Base-by-base conservation (phyloP, 2,797 vertebrate species). In the Onychomys leucogaster region DNA sequence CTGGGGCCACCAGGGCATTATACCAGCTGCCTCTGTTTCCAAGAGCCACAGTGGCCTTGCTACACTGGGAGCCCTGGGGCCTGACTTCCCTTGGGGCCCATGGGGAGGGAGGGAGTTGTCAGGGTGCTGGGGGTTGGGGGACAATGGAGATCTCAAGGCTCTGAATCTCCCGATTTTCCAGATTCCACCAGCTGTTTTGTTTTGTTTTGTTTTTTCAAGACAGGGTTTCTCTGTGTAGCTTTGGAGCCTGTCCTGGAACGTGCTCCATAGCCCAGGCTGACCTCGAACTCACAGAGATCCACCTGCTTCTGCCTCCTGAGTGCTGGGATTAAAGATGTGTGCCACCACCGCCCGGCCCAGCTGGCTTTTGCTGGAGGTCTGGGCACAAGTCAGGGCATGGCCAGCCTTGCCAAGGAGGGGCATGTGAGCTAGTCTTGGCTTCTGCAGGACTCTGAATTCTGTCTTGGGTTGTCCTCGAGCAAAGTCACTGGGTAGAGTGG, bases 1-100 rank as follows among this genome's bases (percentile, higher is more conserved):
- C 43, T 14, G 1, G 1, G 71, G 83, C n/a, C 63, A 23, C 93
- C 59, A 34, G 92, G 86, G 67, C 34, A 32, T 87, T 90, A 75
- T 61, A 55, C 49, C 55, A 67, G 80, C 71, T 17, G 17, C 23
- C 87, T 87, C 81, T 80, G 90, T 92, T 96, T 97, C 94, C 32
- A 92, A 89, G 94, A 86, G 81, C 16, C 1, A 29, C 32, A 2
- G 87, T 0, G 5, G 41, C 84, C 95, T 55, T 94, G 75, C 37
- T 16, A 3, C 0, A 2, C 21, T n/a, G 0, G 3, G 10, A 46
- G 55, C 59, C 71, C 19, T 4, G 2, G 55, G 59, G 67, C 41
- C 82, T 14, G n/a, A n/a, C 29, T 93, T 25, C 19, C 78, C 71
- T 1, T n/a, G 76, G 87, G 86, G 2, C 34, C 0, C 2, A 7